Evolutionary conservation across 2,113 vertebrate species (phyloP).

Genomic region (Plectropomus leopardus): DNA sequence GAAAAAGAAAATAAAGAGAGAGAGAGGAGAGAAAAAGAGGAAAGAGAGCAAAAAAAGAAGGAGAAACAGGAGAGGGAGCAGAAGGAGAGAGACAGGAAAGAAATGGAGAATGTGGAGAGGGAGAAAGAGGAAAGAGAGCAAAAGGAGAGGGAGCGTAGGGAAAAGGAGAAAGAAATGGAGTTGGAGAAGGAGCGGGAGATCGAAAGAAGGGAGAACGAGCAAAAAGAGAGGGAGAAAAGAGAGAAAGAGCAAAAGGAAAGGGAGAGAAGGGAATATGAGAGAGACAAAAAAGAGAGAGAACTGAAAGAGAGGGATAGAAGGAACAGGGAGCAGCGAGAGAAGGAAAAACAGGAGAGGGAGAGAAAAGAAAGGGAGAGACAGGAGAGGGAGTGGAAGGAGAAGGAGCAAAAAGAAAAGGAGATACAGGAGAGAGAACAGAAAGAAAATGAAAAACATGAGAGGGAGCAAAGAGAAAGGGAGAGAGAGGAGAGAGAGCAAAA

Average conservation of each 20-base stretch:
- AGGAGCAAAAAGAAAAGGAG: neutral
- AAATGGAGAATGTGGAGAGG: neutral
- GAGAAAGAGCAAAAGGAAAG: conserved; percentile 18
- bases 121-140: neutral
- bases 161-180: neutral
- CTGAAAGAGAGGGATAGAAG: conserved; percentile 3
- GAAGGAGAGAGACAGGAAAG: conserved; percentile 7
- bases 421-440: conserved; percentile 35
- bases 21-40: conserved; percentile 24
- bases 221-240: conserved; percentile 19
- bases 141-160: neutral
- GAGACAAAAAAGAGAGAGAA: conserved; percentile 1
- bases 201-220: neutral
- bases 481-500: conserved; percentile 26
- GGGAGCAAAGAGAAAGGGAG: conserved; percentile 33
- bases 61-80: conserved; percentile 22
- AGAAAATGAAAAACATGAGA: conserved; percentile 10
- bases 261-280: neutral
- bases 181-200: neutral
- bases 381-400: conserved; percentile 23
- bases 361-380: neutral
- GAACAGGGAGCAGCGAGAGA: conserved; percentile 11
- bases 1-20: conserved; percentile 1
- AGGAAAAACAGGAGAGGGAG: neutral
- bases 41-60: conserved; percentile 12